Evolutionary conservation across 2,797 vertebrate species (phyloP), one percentile per base, ranked within the genome.

Genomic region (Margarornis squamiger): DNA sequence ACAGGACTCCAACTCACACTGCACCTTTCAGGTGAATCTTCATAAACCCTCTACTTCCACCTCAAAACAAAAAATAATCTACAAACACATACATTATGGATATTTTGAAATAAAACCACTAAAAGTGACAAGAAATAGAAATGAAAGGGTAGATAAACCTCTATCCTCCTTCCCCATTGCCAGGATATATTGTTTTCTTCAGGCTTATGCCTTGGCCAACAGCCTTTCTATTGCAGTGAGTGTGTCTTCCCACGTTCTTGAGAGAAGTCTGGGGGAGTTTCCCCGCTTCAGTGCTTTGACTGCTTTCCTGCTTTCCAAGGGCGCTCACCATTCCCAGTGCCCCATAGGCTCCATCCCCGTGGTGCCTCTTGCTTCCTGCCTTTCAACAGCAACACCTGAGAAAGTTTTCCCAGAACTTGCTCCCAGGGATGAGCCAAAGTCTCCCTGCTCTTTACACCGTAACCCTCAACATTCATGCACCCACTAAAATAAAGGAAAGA

Each of bases 311-410:
- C 13, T 68, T 20, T 67, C 27, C 1, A 2, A 2, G 12, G 34
- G 39, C n/a, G 43, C 15, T 4, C 1, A 0, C 16, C 45, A 43
- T 9, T 38, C 8, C 26, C 51, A 71, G 32, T 0, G 2, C 14
- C 8, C 10, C 1, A 1, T 6, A 51, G 18, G 20, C 32, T 80
- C 45, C 70, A 45, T 12, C 16, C 48, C 17, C 0, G 0, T 1
- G 1, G 3, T 38, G 14, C 10, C 21, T 30, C n/a, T 83, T 4
- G 0, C 22, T 90, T 18, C 19, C 24, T 58, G 8, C 66, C 43
- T 76, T 43, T 67, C 43, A 7, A 0, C 1, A 2, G 29, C 1
- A 0, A 16, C 46, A 65, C 9, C 24, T 3, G 0, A 21, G 15
- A n/a, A 65, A 52, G 36, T 34, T 75, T 71, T 15, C n/a, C 32